Conservation (phyloP, 2,888 invertebrate genomes). For the Pomacea canaliculata region DNA sequence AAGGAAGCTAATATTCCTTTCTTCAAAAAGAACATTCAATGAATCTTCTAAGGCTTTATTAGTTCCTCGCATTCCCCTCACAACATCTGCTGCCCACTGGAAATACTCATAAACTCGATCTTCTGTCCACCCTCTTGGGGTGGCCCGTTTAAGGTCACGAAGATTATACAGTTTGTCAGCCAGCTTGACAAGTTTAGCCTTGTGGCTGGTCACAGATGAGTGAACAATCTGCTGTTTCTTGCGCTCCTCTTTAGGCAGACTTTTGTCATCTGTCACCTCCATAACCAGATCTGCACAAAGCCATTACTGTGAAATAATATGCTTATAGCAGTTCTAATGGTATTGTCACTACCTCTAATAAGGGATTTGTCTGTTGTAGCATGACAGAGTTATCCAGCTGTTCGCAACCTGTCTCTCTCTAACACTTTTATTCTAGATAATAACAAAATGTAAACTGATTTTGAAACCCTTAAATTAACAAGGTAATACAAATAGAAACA, state of each 20-base stretch:
- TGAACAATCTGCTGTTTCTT: conserved; percentile 76
- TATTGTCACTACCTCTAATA: too few relatives aligned
- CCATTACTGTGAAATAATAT: background rate
- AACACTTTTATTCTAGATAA: too few relatives aligned
- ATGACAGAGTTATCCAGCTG: too few relatives aligned
- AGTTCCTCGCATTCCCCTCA: conserved; percentile 77
- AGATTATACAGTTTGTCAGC: conserved; percentile 88
- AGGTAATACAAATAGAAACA: too few relatives aligned
- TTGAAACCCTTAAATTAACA: too few relatives aligned
- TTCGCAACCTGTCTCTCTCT: too few relatives aligned
- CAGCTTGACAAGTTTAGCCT: conserved; percentile 83
- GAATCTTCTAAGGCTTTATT: conserved; percentile 74
- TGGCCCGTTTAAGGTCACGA: conserved; percentile 76
- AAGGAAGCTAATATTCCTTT: conserved; percentile 25
- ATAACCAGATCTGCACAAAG: conserved; percentile 54
- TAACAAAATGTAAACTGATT: too few relatives aligned
- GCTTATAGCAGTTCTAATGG: too few relatives aligned
- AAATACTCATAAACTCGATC: conserved; percentile 77
- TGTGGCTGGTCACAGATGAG: conserved; percentile 73
- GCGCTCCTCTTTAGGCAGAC: conserved; percentile 76
- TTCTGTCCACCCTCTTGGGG: conserved; percentile 75
- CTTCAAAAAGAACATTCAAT: conserved; percentile 57
- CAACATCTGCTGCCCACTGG: conserved; percentile 79
- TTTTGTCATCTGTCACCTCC: conserved; percentile 80
- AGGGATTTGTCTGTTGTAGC: too few relatives aligned